Evolutionary conservation across 2,888 invertebrate species (phyloP).

Genomic region (Lithophane leautieri): DNA sequence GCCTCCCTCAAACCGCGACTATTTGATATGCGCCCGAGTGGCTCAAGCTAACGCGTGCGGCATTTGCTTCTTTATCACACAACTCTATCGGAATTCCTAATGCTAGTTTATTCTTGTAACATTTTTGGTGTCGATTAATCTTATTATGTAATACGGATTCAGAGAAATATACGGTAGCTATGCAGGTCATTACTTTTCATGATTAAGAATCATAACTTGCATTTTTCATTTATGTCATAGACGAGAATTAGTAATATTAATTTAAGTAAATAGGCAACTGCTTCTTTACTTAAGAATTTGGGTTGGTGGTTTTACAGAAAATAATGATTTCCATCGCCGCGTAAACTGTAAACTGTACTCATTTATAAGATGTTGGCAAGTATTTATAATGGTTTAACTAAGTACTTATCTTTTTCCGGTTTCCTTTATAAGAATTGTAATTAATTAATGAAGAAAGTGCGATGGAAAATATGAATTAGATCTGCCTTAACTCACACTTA

Average conservation of each 20-base stretch:
- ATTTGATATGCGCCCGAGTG: slow-evolving; percentile 56
- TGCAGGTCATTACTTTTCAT: slow-evolving; percentile 52
- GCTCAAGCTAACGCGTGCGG: slow-evolving; percentile 54
- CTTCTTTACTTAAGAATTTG: not conserved
- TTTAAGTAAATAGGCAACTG: not conserved
- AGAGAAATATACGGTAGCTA: slow-evolving; percentile 26
- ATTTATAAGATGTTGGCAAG: not conserved
- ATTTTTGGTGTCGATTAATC: slow-evolving; percentile 58
- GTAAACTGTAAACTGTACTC: too few species aligned
- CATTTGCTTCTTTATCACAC: slow-evolving; percentile 65
- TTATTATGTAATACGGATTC: slow-evolving; percentile 51
- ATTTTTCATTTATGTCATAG: slow-evolving; percentile 20
- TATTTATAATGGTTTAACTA: not conserved
- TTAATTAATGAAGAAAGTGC: not conserved
- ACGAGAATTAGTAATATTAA: slow-evolving; percentile 8
- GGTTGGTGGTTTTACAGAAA: not conserved
- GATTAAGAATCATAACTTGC: slow-evolving; percentile 40
- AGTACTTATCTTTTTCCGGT: not conserved
- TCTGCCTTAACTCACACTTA: not conserved
- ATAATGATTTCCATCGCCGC: too few species aligned
- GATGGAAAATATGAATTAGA: slow-evolving; percentile 5
- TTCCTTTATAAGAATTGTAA: not conserved
- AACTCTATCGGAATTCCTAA: slow-evolving; percentile 71
- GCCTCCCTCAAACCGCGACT: slow-evolving; percentile 34
- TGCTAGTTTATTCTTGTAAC: slow-evolving; percentile 61